Base-by-base conservation (phyloP, 2,113 vertebrate species). In the Trogon melanurus region DNA sequence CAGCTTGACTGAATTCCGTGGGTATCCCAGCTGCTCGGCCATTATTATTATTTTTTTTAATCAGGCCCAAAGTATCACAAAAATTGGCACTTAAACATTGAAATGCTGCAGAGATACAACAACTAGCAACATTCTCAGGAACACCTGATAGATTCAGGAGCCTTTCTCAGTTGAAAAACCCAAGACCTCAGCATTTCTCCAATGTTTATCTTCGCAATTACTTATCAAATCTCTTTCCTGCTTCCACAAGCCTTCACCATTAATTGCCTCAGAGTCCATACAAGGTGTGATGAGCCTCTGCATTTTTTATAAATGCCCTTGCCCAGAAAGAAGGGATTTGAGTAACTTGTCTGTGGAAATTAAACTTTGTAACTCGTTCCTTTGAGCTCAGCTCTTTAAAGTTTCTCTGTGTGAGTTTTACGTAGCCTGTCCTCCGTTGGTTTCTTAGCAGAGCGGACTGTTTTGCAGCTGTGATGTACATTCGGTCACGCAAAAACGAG, bases 141-240 rank as follows among this genome's bases (percentile, higher is more conserved):
- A 36, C 21, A 74, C 41, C n/a, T 16, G 71, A 83, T 50, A 45
- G 66, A 83, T 88, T 85, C 83, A 78, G 82, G 78, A 89, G 30
- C 13, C 26, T 91, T 78, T 53, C 48, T 95, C 44, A 73, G 82
- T 71, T 74, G 32, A 65, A 83, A 95, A 95, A 54, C 8, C 8
- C 57, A 88, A 65, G 48, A 79, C 25, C 48, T 94, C 85, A 94
- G 90, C 92, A 89, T 75, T 95, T 96, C 72, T 91, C 2, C 69
- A 91, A 79, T 65, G 86, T 96, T 94, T 79, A 69, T 61, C 65
- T 85, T 84, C 13, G 79, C 70, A 75, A 93, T 94, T 90, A 89
- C 72, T 94, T 85, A 88, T 44, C 62, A 79, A 93, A 93, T 82
- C 70, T 92, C 82, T 74, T 83, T 93, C 85, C 85, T 80, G 36